A percentile compares a stretch with the other conserved stretches of the same genome.
These are phyloP conservation scores for Frieseomelitta varia DNA, from an alignment of 1,140 invertebrate genomes.

Conservation along the genomic window DNA sequence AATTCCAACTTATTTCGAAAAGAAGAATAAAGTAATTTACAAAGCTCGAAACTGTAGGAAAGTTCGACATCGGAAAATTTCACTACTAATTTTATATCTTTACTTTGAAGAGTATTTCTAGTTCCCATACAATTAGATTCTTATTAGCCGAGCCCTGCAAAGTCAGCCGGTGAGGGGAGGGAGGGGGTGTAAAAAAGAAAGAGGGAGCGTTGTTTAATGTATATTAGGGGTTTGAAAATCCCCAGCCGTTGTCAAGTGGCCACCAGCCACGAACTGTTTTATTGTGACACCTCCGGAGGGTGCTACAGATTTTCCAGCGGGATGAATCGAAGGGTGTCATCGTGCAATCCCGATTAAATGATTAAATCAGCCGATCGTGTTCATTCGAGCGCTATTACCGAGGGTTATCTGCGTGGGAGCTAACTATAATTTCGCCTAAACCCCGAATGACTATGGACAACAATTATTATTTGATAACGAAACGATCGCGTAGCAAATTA, in stretches of 20 bases:
- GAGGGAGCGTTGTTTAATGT: slow-evolving; percentile 62
- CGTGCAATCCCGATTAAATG: slow-evolving; percentile 63
- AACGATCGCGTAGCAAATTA: background rate
- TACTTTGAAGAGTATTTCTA: background rate
- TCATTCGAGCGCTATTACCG: slow-evolving; percentile 74
- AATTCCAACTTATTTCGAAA: too few species aligned
- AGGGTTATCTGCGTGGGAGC: slow-evolving; percentile 76
- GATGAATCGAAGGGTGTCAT: slow-evolving; percentile 61
- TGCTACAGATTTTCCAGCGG: slow-evolving; percentile 63
- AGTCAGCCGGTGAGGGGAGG: slow-evolving; percentile 6
- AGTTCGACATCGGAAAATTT: background rate
- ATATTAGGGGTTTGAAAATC: slow-evolving; percentile 63
- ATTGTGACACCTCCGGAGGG: slow-evolving; percentile 74
- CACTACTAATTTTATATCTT: slow-evolving; percentile 23
- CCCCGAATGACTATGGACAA: background rate
- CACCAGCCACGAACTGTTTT: slow-evolving; percentile 71
- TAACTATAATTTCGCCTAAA: slow-evolving; percentile 35
- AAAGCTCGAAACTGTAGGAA: background rate
- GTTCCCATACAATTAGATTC: slow-evolving; percentile 72
- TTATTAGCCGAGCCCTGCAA: slow-evolving; percentile 54
- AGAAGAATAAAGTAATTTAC: background rate
- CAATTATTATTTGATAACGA: background rate
- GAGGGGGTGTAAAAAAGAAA: slow-evolving; percentile 44
- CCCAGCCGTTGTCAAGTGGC: slow-evolving; percentile 72
- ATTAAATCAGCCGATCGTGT: slow-evolving; percentile 55